Percentiles rank a stretch among this genome's conserved stretches.
Evolutionary conservation across 2,113 vertebrate genomes (phyloP).

Genomic region (Azemiops feae): DNA sequence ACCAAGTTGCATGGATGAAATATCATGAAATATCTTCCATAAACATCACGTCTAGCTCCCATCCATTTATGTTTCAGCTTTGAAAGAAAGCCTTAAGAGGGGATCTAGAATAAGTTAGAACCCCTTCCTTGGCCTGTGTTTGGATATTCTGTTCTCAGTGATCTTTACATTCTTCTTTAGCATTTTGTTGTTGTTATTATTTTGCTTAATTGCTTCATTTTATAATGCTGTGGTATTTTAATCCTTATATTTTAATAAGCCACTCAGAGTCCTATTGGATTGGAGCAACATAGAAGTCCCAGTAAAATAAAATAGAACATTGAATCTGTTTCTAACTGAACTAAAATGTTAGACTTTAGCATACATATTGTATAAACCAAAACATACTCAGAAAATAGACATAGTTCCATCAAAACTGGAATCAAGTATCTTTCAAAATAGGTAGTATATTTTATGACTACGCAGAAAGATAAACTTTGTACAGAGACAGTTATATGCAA

Average conservation of each 20-base stretch:
- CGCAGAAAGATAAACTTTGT: not conserved
- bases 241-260: not conserved
- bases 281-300: not conserved
- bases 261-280: not conserved
- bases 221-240: not conserved
- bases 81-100: not conserved
- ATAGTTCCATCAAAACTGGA: not conserved
- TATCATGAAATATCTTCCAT: not conserved
- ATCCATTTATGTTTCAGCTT: not conserved
- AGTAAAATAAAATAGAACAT: not conserved
- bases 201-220: not conserved
- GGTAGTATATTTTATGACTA: not conserved
- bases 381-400: not conserved
- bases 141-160: not conserved
- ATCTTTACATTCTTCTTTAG: not conserved
- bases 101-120: not conserved
- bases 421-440: not conserved
- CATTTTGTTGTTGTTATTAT: not conserved
- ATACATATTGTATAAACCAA: not conserved
- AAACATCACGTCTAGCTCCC: not conserved
- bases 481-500: not conserved
- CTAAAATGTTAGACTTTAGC: not conserved
- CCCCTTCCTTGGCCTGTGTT: not conserved
- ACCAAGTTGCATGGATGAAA: not conserved
- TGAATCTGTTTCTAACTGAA: not conserved